These are phyloP conservation scores for Mus spretus DNA, from an alignment of 2,797 vertebrate species.

Conservation along the genomic window DNA sequence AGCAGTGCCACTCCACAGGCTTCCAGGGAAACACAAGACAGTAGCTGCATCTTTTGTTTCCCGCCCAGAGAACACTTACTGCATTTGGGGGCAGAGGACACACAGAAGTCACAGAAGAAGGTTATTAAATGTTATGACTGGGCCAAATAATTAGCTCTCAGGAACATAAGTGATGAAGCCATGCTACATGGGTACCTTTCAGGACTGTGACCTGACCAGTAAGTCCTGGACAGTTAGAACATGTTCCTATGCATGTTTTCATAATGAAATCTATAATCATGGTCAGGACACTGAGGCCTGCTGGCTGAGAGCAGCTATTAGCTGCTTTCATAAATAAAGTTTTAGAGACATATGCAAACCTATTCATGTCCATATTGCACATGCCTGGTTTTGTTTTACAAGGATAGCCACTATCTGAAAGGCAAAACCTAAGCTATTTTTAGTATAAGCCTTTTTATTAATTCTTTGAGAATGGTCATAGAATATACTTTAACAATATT, in stretches of 20 bases:
- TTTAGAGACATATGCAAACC: background rate
- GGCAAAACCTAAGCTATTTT: background rate
- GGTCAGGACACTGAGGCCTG: accelerated
- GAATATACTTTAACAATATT: background rate
- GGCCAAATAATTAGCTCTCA: background rate
- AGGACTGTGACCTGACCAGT: background rate
- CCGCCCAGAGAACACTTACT: background rate
- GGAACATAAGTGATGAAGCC: background rate
- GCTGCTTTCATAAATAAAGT: slow-evolving; percentile 4
- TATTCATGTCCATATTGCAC: background rate
- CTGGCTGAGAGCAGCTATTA: background rate
- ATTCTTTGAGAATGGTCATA: background rate
- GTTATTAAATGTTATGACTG: background rate
- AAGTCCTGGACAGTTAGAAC: background rate
- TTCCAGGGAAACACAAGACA: background rate
- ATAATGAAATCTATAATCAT: background rate
- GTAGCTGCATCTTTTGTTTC: background rate
- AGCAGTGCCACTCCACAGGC: background rate
- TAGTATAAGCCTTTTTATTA: background rate
- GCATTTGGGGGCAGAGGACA: background rate
- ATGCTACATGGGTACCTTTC: background rate
- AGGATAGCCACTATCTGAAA: background rate
- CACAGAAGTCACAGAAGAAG: background rate
- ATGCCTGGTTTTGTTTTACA: background rate
- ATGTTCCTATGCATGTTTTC: background rate